Evolutionary conservation across 2,888 invertebrate genomes (phyloP), one percentile per base, ranked within the genome.

Genomic region (Cotesia congregata): DNA sequence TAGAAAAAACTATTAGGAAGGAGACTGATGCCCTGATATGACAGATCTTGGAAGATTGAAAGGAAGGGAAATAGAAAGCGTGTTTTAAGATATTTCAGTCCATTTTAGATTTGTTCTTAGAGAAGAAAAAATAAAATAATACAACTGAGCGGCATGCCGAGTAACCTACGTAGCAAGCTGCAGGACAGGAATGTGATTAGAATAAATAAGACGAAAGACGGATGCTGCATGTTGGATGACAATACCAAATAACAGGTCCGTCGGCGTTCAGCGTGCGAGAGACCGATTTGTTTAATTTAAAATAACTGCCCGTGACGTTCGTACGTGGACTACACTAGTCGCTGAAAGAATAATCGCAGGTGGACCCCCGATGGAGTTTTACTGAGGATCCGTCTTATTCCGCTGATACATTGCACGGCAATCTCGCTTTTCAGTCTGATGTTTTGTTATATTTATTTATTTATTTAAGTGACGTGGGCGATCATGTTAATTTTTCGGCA

Each of bases 321-420:
- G 78, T 82, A 78, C 81, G 83, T 84, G 7, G 70, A 79, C 79
- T 78, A 30, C 30, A 30, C 30, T 30, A 30, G 30, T 30, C 30
- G 76, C 60, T 50, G 9, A 61, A 60, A 76, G 81, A 84, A 80
- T 78, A 79, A 80, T 82, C 83, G 76, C 84, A 84, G 84, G 75
- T 81, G 83, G 81, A 80, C 82, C 85, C 81, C 85, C 82, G 77
- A 77, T 79, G 82, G 71, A 71, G 77, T 41, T 60, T 30, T 60
- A 72, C 60, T 72, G 17, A 61, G 65, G 39, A 67, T 73, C 30
- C 50, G 20, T 73, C 40, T 65, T 65, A 38, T 12, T 41, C 50
- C 3, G 30, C 12, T 15, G 64, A 6, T 41, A 30, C 67, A 64
- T 30, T 30, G 30, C 12, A 50, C 64, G 15, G 7, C 50, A 41